Evolutionary conservation across 2,797 vertebrate species (phyloP).

Genomic region (Gymnothorax javanicus): DNA sequence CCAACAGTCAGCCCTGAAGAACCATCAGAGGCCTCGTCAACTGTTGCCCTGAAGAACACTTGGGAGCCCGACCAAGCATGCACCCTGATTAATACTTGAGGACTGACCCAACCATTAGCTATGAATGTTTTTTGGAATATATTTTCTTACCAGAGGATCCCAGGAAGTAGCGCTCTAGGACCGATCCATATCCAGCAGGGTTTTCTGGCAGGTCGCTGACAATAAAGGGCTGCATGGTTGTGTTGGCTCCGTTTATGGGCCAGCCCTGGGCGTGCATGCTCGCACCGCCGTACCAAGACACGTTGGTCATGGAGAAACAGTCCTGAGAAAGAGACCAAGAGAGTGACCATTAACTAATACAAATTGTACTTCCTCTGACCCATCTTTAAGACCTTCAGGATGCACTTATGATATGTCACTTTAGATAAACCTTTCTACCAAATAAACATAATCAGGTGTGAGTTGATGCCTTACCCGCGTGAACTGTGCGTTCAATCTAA

Average conservation of each 20-base stretch:
- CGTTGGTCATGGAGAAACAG: slow-evolving; percentile 88
- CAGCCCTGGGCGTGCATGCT: slow-evolving; percentile 76
- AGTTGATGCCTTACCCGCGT: too few relatives aligned
- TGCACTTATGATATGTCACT: too few relatives aligned
- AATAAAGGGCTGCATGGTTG: slow-evolving; percentile 76
- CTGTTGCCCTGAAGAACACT: too few relatives aligned
- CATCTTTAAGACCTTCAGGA: too few relatives aligned
- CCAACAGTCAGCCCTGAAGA: not conserved
- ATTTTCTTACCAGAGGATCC: slow-evolving; percentile 82
- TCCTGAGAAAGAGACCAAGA: slow-evolving; percentile 65
- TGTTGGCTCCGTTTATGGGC: slow-evolving; percentile 81
- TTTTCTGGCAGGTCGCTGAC: slow-evolving; percentile 75
- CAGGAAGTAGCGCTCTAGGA: slow-evolving; percentile 85
- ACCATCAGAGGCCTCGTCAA: not conserved
- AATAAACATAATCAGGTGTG: not conserved
- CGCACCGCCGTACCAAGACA: slow-evolving; percentile 89
- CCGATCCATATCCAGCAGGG: slow-evolving; percentile 78
- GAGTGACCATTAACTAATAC: not conserved
- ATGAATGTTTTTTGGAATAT: too few relatives aligned
- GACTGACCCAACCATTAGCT: too few relatives aligned
- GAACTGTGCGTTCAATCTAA: not conserved
- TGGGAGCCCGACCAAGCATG: too few relatives aligned
- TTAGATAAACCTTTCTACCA: too few relatives aligned
- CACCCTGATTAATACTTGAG: too few relatives aligned
- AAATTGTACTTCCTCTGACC: too few relatives aligned